Evolutionary conservation across 2,797 vertebrate species (phyloP).

Genomic region (Peromyscus aztecus): DNA sequence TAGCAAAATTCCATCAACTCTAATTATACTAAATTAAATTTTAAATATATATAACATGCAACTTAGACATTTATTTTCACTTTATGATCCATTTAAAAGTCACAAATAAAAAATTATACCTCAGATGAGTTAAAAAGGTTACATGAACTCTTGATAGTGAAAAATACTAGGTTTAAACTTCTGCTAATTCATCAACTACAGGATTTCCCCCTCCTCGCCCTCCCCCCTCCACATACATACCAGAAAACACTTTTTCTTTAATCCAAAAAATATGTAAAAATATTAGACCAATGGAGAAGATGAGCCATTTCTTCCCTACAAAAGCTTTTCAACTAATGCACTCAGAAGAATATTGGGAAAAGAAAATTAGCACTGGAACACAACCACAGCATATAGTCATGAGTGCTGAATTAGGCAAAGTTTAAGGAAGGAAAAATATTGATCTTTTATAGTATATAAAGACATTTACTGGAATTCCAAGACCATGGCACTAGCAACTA

Average conservation of each 20-base stretch:
- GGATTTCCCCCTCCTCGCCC: too few relatives aligned
- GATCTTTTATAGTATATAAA: background rate
- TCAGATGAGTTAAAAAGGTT: constrained; percentile 49
- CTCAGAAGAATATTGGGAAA: background rate
- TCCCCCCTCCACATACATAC: background rate
- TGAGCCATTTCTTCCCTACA: background rate
- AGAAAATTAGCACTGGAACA: background rate
- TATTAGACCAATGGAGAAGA: background rate
- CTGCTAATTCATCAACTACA: background rate
- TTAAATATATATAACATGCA: constrained; percentile 70
- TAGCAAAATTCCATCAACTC: constrained; percentile 48
- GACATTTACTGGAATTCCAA: background rate
- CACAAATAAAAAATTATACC: constrained; percentile 59
- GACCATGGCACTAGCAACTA: background rate
- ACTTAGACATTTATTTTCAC: constrained; percentile 67
- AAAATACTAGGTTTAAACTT: background rate
- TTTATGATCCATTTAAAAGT: constrained; percentile 62
- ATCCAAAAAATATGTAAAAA: background rate
- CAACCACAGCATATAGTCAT: background rate
- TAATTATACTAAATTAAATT: constrained; percentile 70
- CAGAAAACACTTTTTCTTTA: background rate
- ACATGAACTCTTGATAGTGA: background rate
- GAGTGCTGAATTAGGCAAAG: background rate
- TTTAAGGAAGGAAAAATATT: background rate
- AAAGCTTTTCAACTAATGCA: background rate